Base-by-base conservation (phyloP, 2,888 invertebrate species). In the Lasioglossum marginatum region DNA sequence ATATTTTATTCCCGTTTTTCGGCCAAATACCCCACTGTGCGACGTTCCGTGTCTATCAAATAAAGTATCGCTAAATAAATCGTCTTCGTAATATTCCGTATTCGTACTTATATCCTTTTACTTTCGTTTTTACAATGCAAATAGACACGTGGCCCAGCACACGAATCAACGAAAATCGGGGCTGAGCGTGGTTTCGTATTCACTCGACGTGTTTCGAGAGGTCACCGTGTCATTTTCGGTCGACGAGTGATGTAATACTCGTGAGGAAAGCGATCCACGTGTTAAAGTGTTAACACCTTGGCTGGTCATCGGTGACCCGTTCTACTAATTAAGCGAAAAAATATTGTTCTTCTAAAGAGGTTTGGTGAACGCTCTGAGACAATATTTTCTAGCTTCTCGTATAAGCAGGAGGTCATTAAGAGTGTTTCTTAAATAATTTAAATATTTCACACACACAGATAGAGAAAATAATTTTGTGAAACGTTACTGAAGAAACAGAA, bases 121-220 rank as follows among this genome's bases (percentile, higher is more conserved):
- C 75, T 82, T 82, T 48, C 60, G 27, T 48, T 43, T 34, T 52
- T 48, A 31, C 19, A 16, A 66, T 43, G 71, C 77, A 52, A 40
- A 31, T 34, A 19, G 23, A 1, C 12, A 23, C 70, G 70, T 48
- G 70, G 52, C 31, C 14, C 14, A 8, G 37, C 48, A 48, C 37
- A 68, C 31, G 63, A 63, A 77, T 37, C 37, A 37, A 70, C 37
- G 23, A 19, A 71, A 52, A 31, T n/a, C 19, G 40, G 40, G 19
- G 16, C 31, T 52, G 52, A 52, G 23, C n/a, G 52, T 52, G n/a
- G 75, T 79, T 70, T 23, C 37, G 84, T 84, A 84, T 76, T 79
- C 84, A 40, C 16, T 31, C 31, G 40, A 16, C 34, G 74, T 57
- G 34, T 27, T 34, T 19, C 16, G 0, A 23, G 34, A 3, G 34